Conservation (phyloP, 2,797 vertebrate genomes). For the Siniperca obscura region DNA sequence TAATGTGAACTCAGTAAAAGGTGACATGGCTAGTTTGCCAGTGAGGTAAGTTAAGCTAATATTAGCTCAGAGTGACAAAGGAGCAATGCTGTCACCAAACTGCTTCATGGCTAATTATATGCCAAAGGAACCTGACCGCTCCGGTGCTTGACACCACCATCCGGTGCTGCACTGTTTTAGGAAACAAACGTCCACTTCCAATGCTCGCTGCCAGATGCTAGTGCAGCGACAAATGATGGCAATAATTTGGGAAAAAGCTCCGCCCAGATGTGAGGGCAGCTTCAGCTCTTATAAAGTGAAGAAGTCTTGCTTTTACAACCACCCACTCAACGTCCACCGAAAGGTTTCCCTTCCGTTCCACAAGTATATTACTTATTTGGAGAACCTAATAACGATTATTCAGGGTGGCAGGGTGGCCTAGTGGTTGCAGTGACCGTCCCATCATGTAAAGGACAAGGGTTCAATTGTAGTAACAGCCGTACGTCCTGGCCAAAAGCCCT, state of each 20-base stretch:
- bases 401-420: constrained; percentile 62
- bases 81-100: constrained; percentile 62
- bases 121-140: constrained; percentile 48
- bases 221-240: constrained; percentile 81
- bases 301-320: constrained; percentile 79
- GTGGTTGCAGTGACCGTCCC: constrained; percentile 67
- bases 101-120: constrained; percentile 57
- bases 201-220: constrained; percentile 69
- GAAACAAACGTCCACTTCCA: constrained; percentile 76
- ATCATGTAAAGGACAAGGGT: constrained; percentile 76
- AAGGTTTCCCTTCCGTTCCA: constrained; percentile 81
- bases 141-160: constrained; percentile 48
- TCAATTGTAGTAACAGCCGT: constrained; percentile 75
- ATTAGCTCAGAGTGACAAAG: constrained; percentile 72
- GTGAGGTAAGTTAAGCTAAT: constrained; percentile 78
- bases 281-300: constrained; percentile 76
- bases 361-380: constrained; percentile 80
- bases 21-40: constrained; percentile 50
- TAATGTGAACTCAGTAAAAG: constrained; percentile 42
- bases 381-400: constrained; percentile 77
- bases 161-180: constrained; percentile 73
- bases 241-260: constrained; percentile 78
- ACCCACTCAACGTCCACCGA: constrained; percentile 73
- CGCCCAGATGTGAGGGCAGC: constrained; percentile 74
- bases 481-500: constrained; percentile 55